Conservation (phyloP, 2,888 invertebrate species). For the Palloptera scutellata region DNA sequence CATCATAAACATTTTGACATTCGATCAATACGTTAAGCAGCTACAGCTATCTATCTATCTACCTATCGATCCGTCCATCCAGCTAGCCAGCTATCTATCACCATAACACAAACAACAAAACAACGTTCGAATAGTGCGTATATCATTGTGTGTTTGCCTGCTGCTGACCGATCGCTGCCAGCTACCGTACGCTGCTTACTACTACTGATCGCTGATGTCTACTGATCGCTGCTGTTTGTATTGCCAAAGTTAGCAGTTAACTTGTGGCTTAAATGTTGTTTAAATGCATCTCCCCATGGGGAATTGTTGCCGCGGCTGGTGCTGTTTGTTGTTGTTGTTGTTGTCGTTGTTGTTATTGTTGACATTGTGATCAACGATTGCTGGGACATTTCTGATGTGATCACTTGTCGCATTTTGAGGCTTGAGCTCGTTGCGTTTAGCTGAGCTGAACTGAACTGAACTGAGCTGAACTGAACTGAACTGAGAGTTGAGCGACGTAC, state of each 20-base stretch:
- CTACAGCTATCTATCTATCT: not conserved
- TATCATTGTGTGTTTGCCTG: not conserved
- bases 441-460: no score
- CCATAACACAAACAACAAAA: not conserved
- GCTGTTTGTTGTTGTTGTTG: no score
- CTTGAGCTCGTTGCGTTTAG: no score
- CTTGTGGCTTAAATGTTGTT: slow-evolving; percentile 41
- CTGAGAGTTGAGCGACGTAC: no score
- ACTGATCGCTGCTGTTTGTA: no score
- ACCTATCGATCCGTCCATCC: not conserved
- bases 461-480: no score
- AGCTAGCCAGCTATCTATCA: not conserved
- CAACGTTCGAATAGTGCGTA: not conserved
- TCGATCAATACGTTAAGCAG: not conserved
- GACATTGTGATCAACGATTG: slow-evolving; percentile 43
- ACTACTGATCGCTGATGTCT: not conserved
- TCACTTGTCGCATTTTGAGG: slow-evolving; percentile 38
- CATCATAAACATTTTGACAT: slow-evolving; percentile 16
- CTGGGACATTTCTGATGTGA: slow-evolving; percentile 40
- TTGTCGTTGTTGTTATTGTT: no score
- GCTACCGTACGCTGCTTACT: no score
- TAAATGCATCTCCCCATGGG: slow-evolving; percentile 42
- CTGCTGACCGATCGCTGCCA: not conserved
- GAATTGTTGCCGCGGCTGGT: no score
- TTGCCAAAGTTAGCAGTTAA: slow-evolving; percentile 1